Base-by-base conservation (phyloP, 2,888 invertebrate genomes). In the Scelioninae gen. 2 region DNA sequence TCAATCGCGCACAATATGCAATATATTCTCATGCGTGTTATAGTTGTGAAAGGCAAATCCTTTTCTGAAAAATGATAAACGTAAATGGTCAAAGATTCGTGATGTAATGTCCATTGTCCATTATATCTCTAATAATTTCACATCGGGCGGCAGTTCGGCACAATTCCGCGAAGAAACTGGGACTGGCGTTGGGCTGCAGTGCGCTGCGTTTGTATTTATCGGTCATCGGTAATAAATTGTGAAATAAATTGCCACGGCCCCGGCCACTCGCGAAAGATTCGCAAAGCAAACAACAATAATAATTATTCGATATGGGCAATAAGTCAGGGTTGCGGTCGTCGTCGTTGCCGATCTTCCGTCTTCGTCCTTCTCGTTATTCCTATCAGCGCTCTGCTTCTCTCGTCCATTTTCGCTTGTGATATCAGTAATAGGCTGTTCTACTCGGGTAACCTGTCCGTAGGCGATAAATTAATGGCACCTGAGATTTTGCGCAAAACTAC, bases 241-340 rank as follows among this genome's bases (percentile, higher is more conserved):
- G 78, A 82, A 83, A 82, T 83, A 85, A 85, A 84, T 85, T 84
- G 83, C 84, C 77, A 75, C 71, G 77, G 80, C 78, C 78, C 75
- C 80, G 76, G 52, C 78, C 78, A 78, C 78, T 80, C 76, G 63
- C 67, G 67, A 73, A 68, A 68, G 69, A 74, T 68, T 63, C 76
- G 83, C 81, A 84, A 84, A 84, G 85, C 85, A 86, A 86, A 86
- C 85, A 86, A 86, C 84, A 86, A 85, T 85, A 85, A 86, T 86
- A 84, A 86, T 86, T 85, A 86, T 86, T 84, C 82, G 84, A 85
- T 85, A 84, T 79, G 73, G 78, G 81, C 81, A 81, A 82, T 82
- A 82, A 82, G 80, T 83, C 81, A 81, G 79, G 75, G 73, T 70
- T 61, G 73, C 69, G 55, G 75, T 60, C 74, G 67, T 60, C 65